phyloP scores from a whole-genome alignment of 2,888 invertebrate species.

The Oscheius myriophilus region DNA sequence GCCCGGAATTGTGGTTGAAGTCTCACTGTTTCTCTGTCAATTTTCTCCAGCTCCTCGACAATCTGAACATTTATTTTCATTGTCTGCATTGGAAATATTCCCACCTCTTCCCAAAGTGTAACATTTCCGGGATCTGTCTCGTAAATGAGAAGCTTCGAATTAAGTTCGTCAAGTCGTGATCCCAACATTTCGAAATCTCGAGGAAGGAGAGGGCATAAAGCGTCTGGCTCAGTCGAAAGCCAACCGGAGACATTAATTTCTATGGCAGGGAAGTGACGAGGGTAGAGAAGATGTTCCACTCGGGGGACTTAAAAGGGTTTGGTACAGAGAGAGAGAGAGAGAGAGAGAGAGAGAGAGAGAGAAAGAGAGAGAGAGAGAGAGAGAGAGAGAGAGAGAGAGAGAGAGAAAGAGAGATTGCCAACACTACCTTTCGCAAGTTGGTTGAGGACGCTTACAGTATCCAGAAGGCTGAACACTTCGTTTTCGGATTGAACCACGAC shows the following conservation, averaged over 20 bases:
- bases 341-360: no score
- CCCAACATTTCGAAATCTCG: conserved; percentile 32
- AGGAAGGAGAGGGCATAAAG: conserved; percentile 36
- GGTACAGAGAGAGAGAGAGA: background rate
- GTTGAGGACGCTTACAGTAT: conserved; percentile 35
- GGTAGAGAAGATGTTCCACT: conserved; percentile 54
- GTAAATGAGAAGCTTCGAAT: conserved; percentile 20
- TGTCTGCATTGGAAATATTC: conserved; percentile 27
- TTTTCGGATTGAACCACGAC: conserved; percentile 29
- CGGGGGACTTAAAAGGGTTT: conserved; percentile 39
- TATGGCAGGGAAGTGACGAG: conserved; percentile 44
- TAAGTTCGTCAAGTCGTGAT: conserved; percentile 18
- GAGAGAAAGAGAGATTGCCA: no score
- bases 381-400: no score
- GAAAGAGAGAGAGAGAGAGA: background rate
- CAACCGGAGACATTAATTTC: conserved; percentile 41
- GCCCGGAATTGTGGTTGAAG: background rate
- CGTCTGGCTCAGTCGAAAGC: conserved; percentile 12
- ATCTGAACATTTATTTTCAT: conserved; percentile 31
- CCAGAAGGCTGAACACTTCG: conserved; percentile 37
- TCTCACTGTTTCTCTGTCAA: background rate
- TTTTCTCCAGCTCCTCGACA: background rate
- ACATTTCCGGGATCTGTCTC: conserved; percentile 30
- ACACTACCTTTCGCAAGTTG: conserved; percentile 34
- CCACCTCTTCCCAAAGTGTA: conserved; percentile 31